A percentile compares a stretch with the other conserved stretches of the same genome.
Evolutionary conservation across 2,113 vertebrate species (phyloP).

Genomic region (Solea senegalensis): DNA sequence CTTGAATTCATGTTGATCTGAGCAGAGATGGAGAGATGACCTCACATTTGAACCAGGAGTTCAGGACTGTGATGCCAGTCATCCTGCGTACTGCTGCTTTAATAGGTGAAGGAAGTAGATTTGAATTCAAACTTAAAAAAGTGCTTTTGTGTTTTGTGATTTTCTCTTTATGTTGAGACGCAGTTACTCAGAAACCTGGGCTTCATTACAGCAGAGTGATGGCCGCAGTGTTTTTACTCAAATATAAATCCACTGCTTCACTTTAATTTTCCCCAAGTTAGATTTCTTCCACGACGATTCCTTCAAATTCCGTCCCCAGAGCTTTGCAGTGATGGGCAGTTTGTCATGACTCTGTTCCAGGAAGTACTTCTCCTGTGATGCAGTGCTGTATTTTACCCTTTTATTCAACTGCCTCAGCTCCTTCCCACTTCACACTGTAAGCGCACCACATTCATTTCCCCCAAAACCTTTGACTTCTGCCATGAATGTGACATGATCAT

Average conservation of each 20-base stretch:
- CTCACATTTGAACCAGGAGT: too few relatives aligned
- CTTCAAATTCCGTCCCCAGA: slow-evolving; percentile 13
- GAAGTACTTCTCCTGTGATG: slow-evolving; percentile 5
- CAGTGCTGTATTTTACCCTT: background rate
- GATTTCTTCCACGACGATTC: slow-evolving; percentile 21
- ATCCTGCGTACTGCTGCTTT: too few relatives aligned
- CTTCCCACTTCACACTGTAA: slow-evolving; percentile 5
- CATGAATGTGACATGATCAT: background rate
- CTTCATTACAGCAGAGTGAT: slow-evolving; percentile 47
- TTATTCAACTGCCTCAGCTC: background rate
- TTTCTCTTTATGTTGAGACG: slow-evolving; percentile 5
- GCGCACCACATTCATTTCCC: slow-evolving; percentile 1
- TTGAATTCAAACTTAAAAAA: too few relatives aligned
- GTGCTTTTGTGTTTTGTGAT: too few relatives aligned
- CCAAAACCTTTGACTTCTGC: background rate
- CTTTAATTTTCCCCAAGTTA: slow-evolving; percentile 22
- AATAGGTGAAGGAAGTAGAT: too few relatives aligned
- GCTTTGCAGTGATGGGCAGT: slow-evolving; percentile 4
- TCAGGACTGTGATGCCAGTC: too few relatives aligned
- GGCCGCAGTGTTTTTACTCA: slow-evolving; percentile 28
- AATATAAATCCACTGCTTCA: slow-evolving; percentile 21
- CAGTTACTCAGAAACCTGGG: slow-evolving; percentile 15
- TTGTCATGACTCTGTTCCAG: slow-evolving; percentile 24
- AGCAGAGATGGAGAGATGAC: too few relatives aligned
- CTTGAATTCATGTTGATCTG: too few relatives aligned